These are phyloP conservation scores for Sminthurides aquaticus DNA, from an alignment of 2,888 invertebrate species.

Conservation along the genomic window DNA sequence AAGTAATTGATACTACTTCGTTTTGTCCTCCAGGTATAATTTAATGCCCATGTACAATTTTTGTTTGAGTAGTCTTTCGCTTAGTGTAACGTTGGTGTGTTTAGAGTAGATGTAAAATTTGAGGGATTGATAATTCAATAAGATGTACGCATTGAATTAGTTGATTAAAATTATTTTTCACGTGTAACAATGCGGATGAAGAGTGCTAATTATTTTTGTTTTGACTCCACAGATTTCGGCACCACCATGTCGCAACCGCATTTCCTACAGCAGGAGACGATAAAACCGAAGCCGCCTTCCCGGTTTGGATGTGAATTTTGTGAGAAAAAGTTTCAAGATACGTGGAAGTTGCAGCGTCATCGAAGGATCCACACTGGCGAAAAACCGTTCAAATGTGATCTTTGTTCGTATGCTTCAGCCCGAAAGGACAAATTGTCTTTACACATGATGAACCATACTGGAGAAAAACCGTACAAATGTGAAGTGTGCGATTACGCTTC, in stretches of 20 bases:
- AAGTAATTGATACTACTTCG: too few species aligned
- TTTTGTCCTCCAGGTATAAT: too few species aligned
- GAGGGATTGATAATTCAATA: too few species aligned
- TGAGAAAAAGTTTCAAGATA: slow-evolving; percentile 6
- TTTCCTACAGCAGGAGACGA: background rate
- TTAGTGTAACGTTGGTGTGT: too few species aligned
- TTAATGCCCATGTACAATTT: too few species aligned
- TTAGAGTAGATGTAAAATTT: too few species aligned
- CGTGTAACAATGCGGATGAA: too few species aligned
- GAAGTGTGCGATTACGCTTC: slow-evolving; percentile 22
- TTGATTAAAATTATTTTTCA: too few species aligned
- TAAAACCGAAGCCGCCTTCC: background rate
- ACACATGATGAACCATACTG: slow-evolving; percentile 45
- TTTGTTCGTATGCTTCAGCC: background rate
- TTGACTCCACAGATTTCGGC: background rate
- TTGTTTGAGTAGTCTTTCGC: too few species aligned
- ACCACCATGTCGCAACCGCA: background rate
- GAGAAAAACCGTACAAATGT: slow-evolving; percentile 33
- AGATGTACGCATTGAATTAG: too few species aligned
- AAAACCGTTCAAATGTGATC: slow-evolving; percentile 4
- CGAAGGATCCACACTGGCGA: slow-evolving; percentile 4
- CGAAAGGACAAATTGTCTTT: slow-evolving; percentile 22
- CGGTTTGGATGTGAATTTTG: background rate
- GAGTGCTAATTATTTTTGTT: too few species aligned
- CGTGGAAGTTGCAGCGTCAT: slow-evolving; percentile 4